Conservation (phyloP, 1,140 invertebrate species). For the Calliopsis andreniformis region DNA sequence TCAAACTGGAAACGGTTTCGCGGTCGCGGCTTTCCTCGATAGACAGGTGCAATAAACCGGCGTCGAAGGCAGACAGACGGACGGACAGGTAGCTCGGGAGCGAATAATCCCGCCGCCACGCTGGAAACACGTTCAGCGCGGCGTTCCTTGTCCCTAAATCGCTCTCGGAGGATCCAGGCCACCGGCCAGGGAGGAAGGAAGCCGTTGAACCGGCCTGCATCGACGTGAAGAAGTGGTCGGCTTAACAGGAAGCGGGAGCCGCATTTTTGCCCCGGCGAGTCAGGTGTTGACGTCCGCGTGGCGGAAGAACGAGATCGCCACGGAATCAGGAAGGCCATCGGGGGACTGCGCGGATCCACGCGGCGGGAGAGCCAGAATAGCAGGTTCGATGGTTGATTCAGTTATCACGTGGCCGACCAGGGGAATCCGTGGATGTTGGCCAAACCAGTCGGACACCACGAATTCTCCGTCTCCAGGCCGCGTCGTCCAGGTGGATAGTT, state of each 20-base stretch:
- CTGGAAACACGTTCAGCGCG: constrained; percentile 29
- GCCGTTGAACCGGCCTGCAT: constrained; percentile 28
- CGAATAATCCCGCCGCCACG: constrained; percentile 26
- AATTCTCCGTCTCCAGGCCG: constrained; percentile 57
- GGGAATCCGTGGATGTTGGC: constrained; percentile 54
- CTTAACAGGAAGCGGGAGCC: constrained; percentile 32
- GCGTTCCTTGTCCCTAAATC: constrained; percentile 21
- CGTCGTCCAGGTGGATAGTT: constrained; percentile 60
- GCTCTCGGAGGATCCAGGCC: constrained; percentile 1
- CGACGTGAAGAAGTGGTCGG: constrained; percentile 2
- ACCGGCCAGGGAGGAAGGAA: neutral
- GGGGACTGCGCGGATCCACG: constrained; percentile 31
- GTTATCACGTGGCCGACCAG: constrained; percentile 50
- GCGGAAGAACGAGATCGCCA: constrained; percentile 51
- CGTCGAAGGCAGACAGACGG: constrained; percentile 33
- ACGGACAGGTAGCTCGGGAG: constrained; percentile 23
- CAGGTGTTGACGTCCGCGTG: constrained; percentile 36
- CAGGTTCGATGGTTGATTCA: constrained; percentile 62
- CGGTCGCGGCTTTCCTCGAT: constrained; percentile 48
- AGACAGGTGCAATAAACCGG: constrained; percentile 52
- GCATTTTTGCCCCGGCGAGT: constrained; percentile 53
- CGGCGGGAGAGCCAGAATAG: constrained; percentile 34
- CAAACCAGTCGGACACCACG: constrained; percentile 66
- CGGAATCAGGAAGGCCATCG: constrained; percentile 49
- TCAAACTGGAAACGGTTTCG: constrained; percentile 51